Evolutionary conservation across 2,113 vertebrate species (phyloP).

Genomic region (Stigmatopora argus): DNA sequence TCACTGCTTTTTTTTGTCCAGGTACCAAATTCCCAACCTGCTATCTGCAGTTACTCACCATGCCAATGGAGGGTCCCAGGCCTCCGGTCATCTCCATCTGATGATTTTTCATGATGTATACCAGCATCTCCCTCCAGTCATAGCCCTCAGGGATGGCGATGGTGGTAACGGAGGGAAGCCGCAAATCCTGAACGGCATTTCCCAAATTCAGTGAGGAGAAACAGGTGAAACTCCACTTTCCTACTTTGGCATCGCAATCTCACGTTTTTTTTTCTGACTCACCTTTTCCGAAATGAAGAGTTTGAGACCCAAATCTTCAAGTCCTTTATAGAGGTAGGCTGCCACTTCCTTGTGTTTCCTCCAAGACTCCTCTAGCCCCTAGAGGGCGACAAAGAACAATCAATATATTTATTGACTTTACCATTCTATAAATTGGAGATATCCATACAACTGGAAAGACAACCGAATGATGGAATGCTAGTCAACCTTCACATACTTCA

Average conservation of each 20-base stretch:
- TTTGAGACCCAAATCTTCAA: slow-evolving; percentile 80
- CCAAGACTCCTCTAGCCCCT: slow-evolving; percentile 90
- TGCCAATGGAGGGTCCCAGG: slow-evolving; percentile 81
- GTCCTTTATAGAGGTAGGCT: slow-evolving; percentile 71
- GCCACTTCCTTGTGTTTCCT: slow-evolving; percentile 72
- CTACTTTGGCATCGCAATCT: not conserved
- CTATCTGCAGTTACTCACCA: slow-evolving; percentile 69
- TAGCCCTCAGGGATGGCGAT: slow-evolving; percentile 80
- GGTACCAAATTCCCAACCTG: not conserved
- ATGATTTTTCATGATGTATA: slow-evolving; percentile 79
- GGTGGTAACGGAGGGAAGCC: slow-evolving; percentile 88
- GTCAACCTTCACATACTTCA: not conserved
- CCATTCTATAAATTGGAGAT: not conserved
- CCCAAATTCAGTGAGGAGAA: not conserved
- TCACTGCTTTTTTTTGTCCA: no score
- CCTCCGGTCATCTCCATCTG: slow-evolving; percentile 84
- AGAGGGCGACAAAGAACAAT: slow-evolving; percentile 37
- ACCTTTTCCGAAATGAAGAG: slow-evolving; percentile 87
- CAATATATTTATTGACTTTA: not conserved
- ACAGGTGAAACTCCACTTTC: not conserved
- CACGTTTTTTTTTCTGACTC: slow-evolving; percentile 26
- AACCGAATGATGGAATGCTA: not conserved
- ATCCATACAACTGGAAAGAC: not conserved
- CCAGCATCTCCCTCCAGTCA: slow-evolving; percentile 78
- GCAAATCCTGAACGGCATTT: slow-evolving; percentile 58